Base-by-base conservation (phyloP, 2,113 vertebrate genomes). In the Machaerirhynchus nigripectus region DNA sequence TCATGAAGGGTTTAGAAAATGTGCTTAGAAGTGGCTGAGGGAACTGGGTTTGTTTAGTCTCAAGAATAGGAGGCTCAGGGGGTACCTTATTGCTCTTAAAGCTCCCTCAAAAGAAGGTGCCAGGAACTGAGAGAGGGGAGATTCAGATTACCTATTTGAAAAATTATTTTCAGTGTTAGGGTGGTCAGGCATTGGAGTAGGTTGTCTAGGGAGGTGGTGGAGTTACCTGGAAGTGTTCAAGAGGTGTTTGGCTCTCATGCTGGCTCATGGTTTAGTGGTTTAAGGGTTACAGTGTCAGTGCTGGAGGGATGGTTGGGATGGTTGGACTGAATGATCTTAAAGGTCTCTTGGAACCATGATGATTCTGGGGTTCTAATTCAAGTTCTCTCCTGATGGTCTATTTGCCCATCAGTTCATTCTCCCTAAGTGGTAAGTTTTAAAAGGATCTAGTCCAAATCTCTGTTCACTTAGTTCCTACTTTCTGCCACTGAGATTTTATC, bases 31-130 rank as follows among this genome's bases (percentile, higher is more conserved):
- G 14, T 0, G 1, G 15, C 52, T 59, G 37, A 17, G 16, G 11
- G n/a, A 46, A 23, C 15, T 74, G 37, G 3, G 6, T 44, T 59
- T 52, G 39, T 67, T 59, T 20, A 21, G 19, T 53, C 44, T 60
- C n/a, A n/a, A 18, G 44, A 28, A 57, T 33, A 59, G 23, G 4
- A 52, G 37, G 28, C 13, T 74, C 28, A 20, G 5, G 7, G 31
- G 4, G 10, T 4, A 14, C 13, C 13, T n/a, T 33, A 14, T 1
- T 0, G 1, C 11, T 30, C 44, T 52, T n/a, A 30, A 4, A 52
- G 23, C 10, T 65, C 16, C 15, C 23, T 59, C 15, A 52, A 50
- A 46, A 23, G 23, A 59, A 27, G 7, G 13, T 59, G 15, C 40
- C 46, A 15, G 19, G 17, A 35, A 37, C 7, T 64, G 15, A 67